phyloP scores from a whole-genome alignment of 2,888 invertebrate genomes.

The Drosophila imparisetae region DNA sequence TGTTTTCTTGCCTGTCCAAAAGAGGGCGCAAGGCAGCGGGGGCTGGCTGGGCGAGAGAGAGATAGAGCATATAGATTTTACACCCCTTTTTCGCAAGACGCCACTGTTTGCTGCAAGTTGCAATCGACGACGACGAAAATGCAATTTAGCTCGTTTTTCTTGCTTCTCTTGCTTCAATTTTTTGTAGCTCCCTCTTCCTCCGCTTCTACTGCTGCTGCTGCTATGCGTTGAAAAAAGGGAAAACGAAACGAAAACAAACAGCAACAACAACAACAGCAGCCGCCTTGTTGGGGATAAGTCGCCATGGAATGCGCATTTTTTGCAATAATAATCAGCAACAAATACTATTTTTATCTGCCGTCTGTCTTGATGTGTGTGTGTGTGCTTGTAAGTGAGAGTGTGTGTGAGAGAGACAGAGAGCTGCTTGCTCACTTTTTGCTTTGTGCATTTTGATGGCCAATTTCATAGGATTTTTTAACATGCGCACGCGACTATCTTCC shows the following conservation, averaged over 20 bases:
- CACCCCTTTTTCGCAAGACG: slow-evolving; percentile 32
- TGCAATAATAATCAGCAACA: slow-evolving; percentile 82
- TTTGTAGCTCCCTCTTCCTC: slow-evolving; percentile 36
- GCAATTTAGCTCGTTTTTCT: slow-evolving; percentile 81
- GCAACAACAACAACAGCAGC: slow-evolving; percentile 41
- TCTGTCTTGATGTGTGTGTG: slow-evolving; percentile 39
- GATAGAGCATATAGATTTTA: not conserved
- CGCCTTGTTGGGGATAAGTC: slow-evolving; percentile 70
- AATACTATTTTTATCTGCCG: slow-evolving; percentile 80
- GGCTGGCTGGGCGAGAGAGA: slow-evolving; percentile 44
- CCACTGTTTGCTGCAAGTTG: slow-evolving; percentile 69
- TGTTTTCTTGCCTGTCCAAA: slow-evolving; percentile 3
- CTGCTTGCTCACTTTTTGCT: slow-evolving; percentile 36
- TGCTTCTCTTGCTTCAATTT: slow-evolving; percentile 76
- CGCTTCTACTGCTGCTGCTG: slow-evolving; percentile 49
- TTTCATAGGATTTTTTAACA: slow-evolving; percentile 60
- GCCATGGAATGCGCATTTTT: slow-evolving; percentile 80
- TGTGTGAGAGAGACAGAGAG: not conserved
- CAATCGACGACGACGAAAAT: slow-evolving; percentile 70
- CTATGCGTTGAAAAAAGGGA: slow-evolving; percentile 70
- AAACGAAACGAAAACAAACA: slow-evolving; percentile 76
- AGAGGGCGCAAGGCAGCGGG: slow-evolving; percentile 14
- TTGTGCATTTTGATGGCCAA: slow-evolving; percentile 67
- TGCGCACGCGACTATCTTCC: slow-evolving; percentile 33
- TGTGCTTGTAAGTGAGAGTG: slow-evolving; percentile 20